Percentiles rank a stretch among this genome's conserved stretches.
Evolutionary conservation across 2,888 invertebrate genomes (phyloP).

Genomic region (Caenorhabditis virilis): DNA sequence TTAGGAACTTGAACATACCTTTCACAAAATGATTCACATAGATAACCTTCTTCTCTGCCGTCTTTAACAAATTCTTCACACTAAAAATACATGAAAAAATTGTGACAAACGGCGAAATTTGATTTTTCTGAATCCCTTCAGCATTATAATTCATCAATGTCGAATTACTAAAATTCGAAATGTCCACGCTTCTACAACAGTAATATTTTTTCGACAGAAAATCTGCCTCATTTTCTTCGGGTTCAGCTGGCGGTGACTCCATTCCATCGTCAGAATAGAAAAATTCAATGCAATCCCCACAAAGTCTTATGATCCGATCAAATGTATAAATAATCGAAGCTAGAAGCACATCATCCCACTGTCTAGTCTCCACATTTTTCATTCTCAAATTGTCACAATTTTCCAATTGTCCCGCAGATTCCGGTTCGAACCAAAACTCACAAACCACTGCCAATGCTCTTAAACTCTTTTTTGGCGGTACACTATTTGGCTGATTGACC

Average conservation of each 20-base stretch:
- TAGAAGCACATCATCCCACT: constrained; percentile 21
- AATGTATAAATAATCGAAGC: constrained; percentile 24
- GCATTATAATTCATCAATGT: neutral
- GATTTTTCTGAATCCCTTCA: neutral
- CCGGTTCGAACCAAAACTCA: constrained; percentile 43
- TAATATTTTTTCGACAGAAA: neutral
- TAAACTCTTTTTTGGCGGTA: constrained; percentile 6
- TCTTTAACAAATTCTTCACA: neutral
- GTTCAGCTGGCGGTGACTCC: neutral
- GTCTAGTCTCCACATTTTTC: constrained; percentile 7
- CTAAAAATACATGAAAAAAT: neutral
- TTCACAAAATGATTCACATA: constrained; percentile 25
- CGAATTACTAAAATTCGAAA: neutral
- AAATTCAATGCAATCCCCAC: constrained; percentile 11
- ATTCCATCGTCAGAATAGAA: neutral
- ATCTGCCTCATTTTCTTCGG: neutral
- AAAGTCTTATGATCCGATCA: constrained; percentile 17
- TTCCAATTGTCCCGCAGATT: constrained; percentile 2
- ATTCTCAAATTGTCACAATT: neutral
- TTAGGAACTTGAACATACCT: neutral
- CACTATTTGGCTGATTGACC: constrained; percentile 1
- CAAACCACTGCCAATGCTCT: constrained; percentile 27
- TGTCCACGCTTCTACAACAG: neutral
- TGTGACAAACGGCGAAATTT: constrained; percentile 3
- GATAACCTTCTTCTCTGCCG: neutral